Percentiles rank a stretch among this genome's conserved stretches.
These are phyloP conservation scores for Eustalomyia histrio DNA, from an alignment of 2,888 invertebrate genomes.

Conservation along the genomic window DNA sequence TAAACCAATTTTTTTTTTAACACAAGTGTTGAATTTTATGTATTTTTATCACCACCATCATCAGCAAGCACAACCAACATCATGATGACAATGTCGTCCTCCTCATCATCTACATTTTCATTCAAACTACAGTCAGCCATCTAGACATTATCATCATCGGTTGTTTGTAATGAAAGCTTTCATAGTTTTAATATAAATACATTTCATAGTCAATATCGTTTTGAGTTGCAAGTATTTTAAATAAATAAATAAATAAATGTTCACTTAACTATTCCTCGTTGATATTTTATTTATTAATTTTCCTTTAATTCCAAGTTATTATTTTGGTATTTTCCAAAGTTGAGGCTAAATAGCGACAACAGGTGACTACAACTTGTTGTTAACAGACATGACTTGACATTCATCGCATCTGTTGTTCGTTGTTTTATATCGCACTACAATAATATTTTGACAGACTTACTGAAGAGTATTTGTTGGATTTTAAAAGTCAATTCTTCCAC, in stretches of 20 bases:
- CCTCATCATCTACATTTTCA: not conserved
- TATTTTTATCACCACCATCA: slow-evolving; percentile 62
- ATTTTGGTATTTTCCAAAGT: not conserved
- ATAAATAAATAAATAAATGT: no score
- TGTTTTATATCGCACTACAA: not conserved
- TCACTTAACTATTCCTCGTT: not conserved
- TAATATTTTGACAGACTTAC: no score
- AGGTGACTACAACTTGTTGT: slow-evolving; percentile 12
- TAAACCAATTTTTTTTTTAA: slow-evolving; percentile 57
- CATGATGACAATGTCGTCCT: not conserved
- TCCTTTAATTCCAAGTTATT: slow-evolving; percentile 11
- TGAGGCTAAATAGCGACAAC: not conserved
- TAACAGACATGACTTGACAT: slow-evolving; percentile 31
- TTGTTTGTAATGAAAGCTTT: not conserved
- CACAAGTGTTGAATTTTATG: slow-evolving; percentile 65
- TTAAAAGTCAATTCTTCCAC: slow-evolving; percentile 19
- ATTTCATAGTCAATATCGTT: slow-evolving; percentile 29
- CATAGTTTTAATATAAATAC: slow-evolving; percentile 15
- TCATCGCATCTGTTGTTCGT: slow-evolving; percentile 1
- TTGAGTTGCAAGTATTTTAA: slow-evolving; percentile 1
- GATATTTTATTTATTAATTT: not conserved
- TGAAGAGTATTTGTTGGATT: no score
- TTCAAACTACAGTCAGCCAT: not conserved
- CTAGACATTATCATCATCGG: not conserved
- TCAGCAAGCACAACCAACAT: slow-evolving; percentile 52